Evolutionary conservation across 2,113 vertebrate species (phyloP).

Genomic region (Centrocercus urophasianus): DNA sequence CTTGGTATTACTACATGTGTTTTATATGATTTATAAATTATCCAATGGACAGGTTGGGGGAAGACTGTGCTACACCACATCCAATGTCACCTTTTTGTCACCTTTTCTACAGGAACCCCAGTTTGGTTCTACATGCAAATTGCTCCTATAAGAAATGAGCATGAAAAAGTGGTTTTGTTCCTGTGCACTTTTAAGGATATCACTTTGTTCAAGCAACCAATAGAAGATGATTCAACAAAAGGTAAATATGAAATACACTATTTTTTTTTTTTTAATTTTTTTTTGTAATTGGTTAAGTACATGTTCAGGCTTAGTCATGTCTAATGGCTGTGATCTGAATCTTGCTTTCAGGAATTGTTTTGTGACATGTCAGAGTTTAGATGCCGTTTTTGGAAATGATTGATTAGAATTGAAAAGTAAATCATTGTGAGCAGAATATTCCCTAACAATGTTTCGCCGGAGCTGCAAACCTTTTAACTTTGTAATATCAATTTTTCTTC

Average conservation of each 20-base stretch:
- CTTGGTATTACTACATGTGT: not conserved
- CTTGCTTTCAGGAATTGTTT: not conserved
- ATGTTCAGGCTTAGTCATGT: not conserved
- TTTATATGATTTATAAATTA: not conserved
- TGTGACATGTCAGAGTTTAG: not conserved
- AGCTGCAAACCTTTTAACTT: not conserved
- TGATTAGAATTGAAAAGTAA: not conserved
- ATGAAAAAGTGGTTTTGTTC: constrained; percentile 97
- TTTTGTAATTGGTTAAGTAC: not conserved
- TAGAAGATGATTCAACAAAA: constrained; percentile 95
- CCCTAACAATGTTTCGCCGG: not conserved
- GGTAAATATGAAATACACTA: constrained; percentile 76
- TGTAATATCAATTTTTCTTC: constrained; percentile 15
- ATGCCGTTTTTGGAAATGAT: not conserved
- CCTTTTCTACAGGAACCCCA: constrained; percentile 85
- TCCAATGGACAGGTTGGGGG: not conserved
- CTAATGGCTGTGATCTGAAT: not conserved
- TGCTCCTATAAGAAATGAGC: constrained; percentile 97
- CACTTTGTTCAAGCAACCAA: constrained; percentile 96
- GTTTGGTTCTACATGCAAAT: constrained; percentile 99
- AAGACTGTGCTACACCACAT: not conserved
- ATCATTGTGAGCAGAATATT: not conserved
- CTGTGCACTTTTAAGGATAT: constrained; percentile 98
- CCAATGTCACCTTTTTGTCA: not conserved
- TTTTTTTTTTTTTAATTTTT: not conserved